phyloP scores from a whole-genome alignment of 53 echinoderm and acorn worm species.

The Henricia sp. region DNA sequence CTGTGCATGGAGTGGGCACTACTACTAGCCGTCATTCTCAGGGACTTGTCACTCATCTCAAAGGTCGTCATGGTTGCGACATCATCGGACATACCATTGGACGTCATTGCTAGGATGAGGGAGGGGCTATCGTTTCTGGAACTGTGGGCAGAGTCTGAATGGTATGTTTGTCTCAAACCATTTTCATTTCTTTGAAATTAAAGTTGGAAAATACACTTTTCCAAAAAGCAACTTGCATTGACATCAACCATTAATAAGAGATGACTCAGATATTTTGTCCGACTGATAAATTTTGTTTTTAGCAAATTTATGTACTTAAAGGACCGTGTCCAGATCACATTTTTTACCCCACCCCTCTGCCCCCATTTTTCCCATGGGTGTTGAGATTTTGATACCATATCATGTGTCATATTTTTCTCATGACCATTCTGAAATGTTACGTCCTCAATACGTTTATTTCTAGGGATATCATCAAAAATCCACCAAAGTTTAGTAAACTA shows the following conservation, averaged over 20 bases:
- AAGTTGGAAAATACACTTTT: background rate
- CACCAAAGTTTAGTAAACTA: too few relatives aligned
- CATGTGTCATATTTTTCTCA: too few relatives aligned
- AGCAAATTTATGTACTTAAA: too few relatives aligned
- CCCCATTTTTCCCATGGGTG: background rate
- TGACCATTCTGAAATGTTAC: too few relatives aligned
- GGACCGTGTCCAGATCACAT: too few relatives aligned
- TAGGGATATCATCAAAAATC: too few relatives aligned
- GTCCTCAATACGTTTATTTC: too few relatives aligned
- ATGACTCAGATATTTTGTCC: too few relatives aligned
- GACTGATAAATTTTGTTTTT: too few relatives aligned
- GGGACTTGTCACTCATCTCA: conserved; percentile 76
- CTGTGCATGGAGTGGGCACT: conserved; percentile 96
- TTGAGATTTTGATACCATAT: background rate
- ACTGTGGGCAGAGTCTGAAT: conserved; percentile 95
- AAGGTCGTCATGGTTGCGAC: conserved; percentile 86
- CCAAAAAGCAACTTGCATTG: background rate
- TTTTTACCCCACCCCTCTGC: too few relatives aligned
- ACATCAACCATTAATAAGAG: too few relatives aligned
- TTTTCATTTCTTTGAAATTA: background rate
- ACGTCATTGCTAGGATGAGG: conserved; percentile 89
- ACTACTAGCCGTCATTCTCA: conserved; percentile 81
- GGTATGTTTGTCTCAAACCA: conserved; percentile 63
- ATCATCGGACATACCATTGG: conserved; percentile 76
- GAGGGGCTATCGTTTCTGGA: conserved; percentile 93